These are phyloP conservation scores for Abscondita cerata DNA, from an alignment of 2,888 invertebrate genomes.

Conservation along the genomic window DNA sequence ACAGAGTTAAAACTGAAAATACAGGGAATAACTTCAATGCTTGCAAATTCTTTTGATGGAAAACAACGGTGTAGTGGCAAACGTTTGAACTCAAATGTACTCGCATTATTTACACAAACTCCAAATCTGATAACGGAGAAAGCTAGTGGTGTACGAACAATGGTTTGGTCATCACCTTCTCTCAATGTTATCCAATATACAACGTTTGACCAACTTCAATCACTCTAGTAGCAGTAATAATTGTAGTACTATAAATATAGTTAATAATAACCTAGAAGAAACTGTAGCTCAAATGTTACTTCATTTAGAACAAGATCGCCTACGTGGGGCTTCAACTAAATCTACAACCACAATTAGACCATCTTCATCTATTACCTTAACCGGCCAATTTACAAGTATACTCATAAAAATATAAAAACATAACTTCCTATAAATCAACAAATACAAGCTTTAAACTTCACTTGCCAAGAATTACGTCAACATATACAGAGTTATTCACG, in stretches of 20 bases:
- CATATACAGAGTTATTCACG: too few relatives aligned
- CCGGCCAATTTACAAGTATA: conserved; percentile 62
- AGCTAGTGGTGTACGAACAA: conserved; percentile 82
- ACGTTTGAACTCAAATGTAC: conserved; percentile 44
- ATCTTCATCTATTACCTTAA: conserved; percentile 36
- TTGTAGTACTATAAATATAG: conserved; percentile 48
- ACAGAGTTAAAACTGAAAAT: conserved; percentile 81
- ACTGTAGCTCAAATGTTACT: conserved; percentile 73
- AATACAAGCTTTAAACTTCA: conserved; percentile 75
- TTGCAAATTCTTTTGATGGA: conserved; percentile 43
- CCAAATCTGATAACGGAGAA: conserved; percentile 94
- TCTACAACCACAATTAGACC: conserved; percentile 39
- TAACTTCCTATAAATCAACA: conserved; percentile 85
- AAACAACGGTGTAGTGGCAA: conserved; percentile 47
- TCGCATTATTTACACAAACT: conserved; percentile 67
- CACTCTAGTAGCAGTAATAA: conserved; percentile 47
- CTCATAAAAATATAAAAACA: conserved; percentile 89
- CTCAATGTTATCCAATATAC: conserved; percentile 57
- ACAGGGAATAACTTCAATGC: conserved; percentile 66
- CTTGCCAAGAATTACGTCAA: conserved; percentile 54
- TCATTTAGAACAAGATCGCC: conserved; percentile 73
- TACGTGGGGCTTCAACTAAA: conserved; percentile 42
- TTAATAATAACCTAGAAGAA: conserved; percentile 59
- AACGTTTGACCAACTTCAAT: conserved; percentile 48
- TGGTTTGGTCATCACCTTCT: conserved; percentile 72